Evolutionary conservation across 1,140 invertebrate species (phyloP), one percentile per base, ranked within the genome.

Genomic region (Mactra quadrangularis): DNA sequence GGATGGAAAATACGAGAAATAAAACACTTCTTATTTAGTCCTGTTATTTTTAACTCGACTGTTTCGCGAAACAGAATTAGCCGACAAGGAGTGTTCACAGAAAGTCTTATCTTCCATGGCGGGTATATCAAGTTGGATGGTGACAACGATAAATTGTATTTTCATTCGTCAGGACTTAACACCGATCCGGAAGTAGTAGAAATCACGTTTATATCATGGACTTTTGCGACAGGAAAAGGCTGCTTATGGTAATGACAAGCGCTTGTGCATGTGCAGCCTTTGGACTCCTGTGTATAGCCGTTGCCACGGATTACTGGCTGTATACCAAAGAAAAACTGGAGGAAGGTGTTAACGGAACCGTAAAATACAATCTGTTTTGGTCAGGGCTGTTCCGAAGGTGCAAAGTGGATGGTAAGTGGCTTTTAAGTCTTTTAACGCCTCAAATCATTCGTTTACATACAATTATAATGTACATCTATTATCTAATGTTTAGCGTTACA

Each of bases 261-360:
- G 86, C 89, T 25, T 92, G 91, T 86, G 90, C 91, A 22, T 90
- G 91, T 85, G 90, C 92, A 19, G 91, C 92, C 17, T 93, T 93
- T 71, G 91, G 89, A 52, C 87, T 92, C 64, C 90, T 93, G 19
- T 90, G 89, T 55, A 93, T 93, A 22, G 90, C 90, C 27, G 91
- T 93, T 15, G 87, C 91, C 57, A 93, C 92, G 27, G 92, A 93
- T 81, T 92, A 91, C 84, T 93, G 92, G 92, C 87, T 93, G 7
- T 91, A 87, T 82, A 91, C 91, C 9, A 88, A 70, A 57, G 91
- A 92, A 79, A 83, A 84, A 72, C 79, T 85, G 29, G 84, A 82
- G 31, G 86, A 89, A 52, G 72, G 71, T 22, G 68, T 72, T 22
- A 88, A 85, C 35, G 87, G 85, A 41, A 89, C 87, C 47, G 82